Percentiles rank a stretch among this genome's conserved stretches.
Evolutionary conservation across 2,797 vertebrate species (phyloP).

Genomic region (Borostomias antarcticus): DNA sequence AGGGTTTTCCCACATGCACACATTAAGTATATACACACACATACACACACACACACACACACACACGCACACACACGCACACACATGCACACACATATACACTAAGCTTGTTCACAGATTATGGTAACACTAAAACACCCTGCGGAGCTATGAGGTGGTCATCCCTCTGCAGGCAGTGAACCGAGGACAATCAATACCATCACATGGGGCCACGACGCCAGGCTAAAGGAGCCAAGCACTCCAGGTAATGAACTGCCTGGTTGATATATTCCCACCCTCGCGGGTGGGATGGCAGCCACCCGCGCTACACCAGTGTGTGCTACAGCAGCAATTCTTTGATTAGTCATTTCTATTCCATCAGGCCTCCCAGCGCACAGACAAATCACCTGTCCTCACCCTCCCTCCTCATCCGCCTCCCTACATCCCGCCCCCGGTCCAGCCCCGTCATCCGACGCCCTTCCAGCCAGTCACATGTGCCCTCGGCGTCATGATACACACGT

Average conservation of each 20-base stretch:
- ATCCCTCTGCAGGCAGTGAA: conserved; percentile 39
- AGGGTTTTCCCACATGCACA: no score
- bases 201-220: conserved; percentile 55
- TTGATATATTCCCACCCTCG: conserved; percentile 79
- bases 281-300: conserved; percentile 53
- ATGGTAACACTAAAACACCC: conserved; percentile 25
- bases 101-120: conserved; percentile 11
- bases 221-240: conserved; percentile 74
- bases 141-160: conserved; percentile 30
- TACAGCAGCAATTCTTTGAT: conserved; percentile 79
- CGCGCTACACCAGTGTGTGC: conserved; percentile 70
- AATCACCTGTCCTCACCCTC: conserved; percentile 28
- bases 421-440: neutral
- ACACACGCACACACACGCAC: conserved; percentile 14
- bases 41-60: conserved; percentile 6
- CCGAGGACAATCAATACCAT: conserved; percentile 65
- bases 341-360: conserved; percentile 70
- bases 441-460: conserved; percentile 3
- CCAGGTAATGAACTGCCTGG: conserved; percentile 81
- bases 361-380: conserved; percentile 35
- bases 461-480: conserved; percentile 9
- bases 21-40: conserved; percentile 4
- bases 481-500: conserved; percentile 8
- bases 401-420: conserved; percentile 19
- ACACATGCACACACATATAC: conserved; percentile 9